Evolutionary conservation across 2,888 invertebrate genomes (phyloP), one percentile per base, ranked within the genome.

Genomic region (Nasonia oneida): DNA sequence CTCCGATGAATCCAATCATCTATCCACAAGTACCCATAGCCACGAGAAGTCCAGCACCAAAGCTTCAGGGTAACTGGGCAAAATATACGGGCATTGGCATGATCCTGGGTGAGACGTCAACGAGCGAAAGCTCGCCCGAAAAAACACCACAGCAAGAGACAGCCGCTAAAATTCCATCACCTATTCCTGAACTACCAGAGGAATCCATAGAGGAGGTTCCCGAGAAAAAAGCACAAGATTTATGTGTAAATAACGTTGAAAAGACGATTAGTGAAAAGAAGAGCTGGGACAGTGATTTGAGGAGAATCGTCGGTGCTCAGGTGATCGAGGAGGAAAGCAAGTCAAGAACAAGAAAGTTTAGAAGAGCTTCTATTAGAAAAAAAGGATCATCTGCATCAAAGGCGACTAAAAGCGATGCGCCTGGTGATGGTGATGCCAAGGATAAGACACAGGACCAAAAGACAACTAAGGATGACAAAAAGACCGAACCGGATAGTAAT

Each of bases 241-340:
- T 81, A 39, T n/a, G 29, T 14, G 15, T 18, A 1, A 73, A 39
- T 15, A 39, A 8, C 0, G 42, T 18, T n/a, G 39, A 53, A n/a
- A 18, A 50, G 47, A 8, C 61, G 18, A 87, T 79, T 14, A 4
- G 42, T 0, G 6, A 50, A 0, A 87, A 83, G 18, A 90, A 89
- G 50, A 90, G 89, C 50, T 93, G 93, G 93, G 93, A 93, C 78
- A 90, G 91, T 5, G 93, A 93, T 88, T 86, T 93, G 70, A 88
- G 93, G 10, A 90, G 90, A 47, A 86, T 86, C 64, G 77, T 87
- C 10, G 87, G 87, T 12, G 18, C 71, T 0, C n/a, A 5, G 3
- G 85, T 86, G 18, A 83, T 85, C 10, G 85, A 89, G 33, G 81
- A 70, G 70, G 79, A 80, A 37, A 29, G 23, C 15, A 81, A 42